phyloP scores from a whole-genome alignment of 2,888 invertebrate genomes.

The Clepsis dumicolana region DNA sequence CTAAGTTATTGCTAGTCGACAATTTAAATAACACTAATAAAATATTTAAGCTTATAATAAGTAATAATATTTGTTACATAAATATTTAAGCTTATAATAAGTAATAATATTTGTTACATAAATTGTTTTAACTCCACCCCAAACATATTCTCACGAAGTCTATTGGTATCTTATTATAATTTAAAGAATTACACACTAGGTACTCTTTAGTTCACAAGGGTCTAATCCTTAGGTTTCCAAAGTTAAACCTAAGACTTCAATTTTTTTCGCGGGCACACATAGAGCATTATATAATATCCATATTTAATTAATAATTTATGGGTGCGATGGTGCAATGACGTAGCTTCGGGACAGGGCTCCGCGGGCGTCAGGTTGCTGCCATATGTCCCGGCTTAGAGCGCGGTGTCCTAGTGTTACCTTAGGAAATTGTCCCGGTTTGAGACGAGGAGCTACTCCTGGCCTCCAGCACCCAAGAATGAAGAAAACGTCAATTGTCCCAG shows the following conservation, averaged over 20 bases:
- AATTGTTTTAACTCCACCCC: constrained; percentile 63
- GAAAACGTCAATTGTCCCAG: too few species aligned
- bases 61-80: constrained; percentile 65
- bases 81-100: constrained; percentile 63
- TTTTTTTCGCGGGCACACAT: too few species aligned
- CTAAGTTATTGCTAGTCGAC: constrained; percentile 50
- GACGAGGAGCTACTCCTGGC: too few species aligned
- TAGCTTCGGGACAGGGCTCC: too few species aligned
- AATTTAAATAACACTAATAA: constrained; percentile 71
- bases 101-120: constrained; percentile 65
- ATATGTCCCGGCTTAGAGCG: too few species aligned
- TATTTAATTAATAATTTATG: too few species aligned
- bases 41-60: constrained; percentile 62
- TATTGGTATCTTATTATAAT: background rate
- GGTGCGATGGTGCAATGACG: too few species aligned
- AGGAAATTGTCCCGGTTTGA: too few species aligned
- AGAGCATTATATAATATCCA: too few species aligned
- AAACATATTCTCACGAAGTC: constrained; percentile 44
- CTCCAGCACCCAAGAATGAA: too few species aligned
- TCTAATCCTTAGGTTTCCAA: background rate
- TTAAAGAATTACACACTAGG: background rate
- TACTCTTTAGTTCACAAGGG: background rate
- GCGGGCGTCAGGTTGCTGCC: too few species aligned
- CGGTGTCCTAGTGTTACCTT: too few species aligned
- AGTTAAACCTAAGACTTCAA: background rate